Base-by-base conservation (phyloP, 2,888 invertebrate species). In the Bellardia bayeri region DNA sequence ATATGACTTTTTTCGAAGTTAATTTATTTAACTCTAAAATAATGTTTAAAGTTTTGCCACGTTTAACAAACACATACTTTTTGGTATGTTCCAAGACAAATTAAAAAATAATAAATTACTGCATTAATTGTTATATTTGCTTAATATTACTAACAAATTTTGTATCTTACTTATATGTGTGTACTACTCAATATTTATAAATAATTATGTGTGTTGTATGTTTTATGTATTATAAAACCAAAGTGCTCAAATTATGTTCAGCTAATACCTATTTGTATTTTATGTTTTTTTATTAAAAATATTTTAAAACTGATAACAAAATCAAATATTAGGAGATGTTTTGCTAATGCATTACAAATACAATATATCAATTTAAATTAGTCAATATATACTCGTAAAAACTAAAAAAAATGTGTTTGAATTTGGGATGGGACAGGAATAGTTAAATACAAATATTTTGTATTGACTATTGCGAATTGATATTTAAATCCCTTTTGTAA, bases 161-260 rank as follows among this genome's bases (percentile, higher is more conserved):
- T 33, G 1, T 61, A n/a, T 23, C 72, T 58, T 66, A 54, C 56
- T 74, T 74, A 61, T 40, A 51, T 54, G 49, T 33, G n/a, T 75
- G 16, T 78, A 74, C 69, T 76, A 82, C 40, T 75, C 75, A 79
- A 82, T 83, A 82, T 82, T 79, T 74, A 79, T 74, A 69, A 82
- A 74, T 30, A 58, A 74, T 66, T 68, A 49, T 74, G 30, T 78
- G 61, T 83, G 69, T 83, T 78, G 66, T 76, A 84, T 78, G 30
- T 84, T 81, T 63, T 42, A 56, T 82, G 75, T 82, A 69, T 82
- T 82, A 68, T 37, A 86, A 76, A 84, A 84, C 78, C 87, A 83
- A 87, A 87, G 81, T 84, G 87, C 87, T 87, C 87, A 87, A 87
- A 87, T 84, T 84, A 82, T 87, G 42, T 84, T 86, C 69, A 83